Evolutionary conservation across 1,140 invertebrate genomes (phyloP), one percentile per base, ranked within the genome.

Genomic region (Trachelipus rathkii): DNA sequence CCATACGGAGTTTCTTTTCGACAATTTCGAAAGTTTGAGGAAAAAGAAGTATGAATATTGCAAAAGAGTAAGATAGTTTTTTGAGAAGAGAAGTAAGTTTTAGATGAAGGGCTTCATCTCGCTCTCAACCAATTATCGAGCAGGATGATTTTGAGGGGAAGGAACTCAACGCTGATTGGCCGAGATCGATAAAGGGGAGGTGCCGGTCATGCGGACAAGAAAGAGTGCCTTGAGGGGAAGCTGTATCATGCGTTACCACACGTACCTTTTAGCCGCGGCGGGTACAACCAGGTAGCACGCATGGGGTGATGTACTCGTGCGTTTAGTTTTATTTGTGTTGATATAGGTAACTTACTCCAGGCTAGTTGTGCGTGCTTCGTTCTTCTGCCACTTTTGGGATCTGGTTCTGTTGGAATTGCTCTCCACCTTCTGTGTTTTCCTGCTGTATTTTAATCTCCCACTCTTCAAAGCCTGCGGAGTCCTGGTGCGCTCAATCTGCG

Each of bases 121-220:
- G 53, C n/a, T n/a, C n/a, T n/a, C 74, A 8, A 24, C 74, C 74
- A 76, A 76, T 76, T 70, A 76, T 71, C 69, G 69, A 71, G 71
- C 68, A 23, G 74, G 68, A 71, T 44, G 8, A 44, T 15, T 46
- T 46, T 19, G 74, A 71, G 69, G 74, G 74, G 74, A 68, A 66
- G 74, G 74, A 76, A 76, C 74, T 76, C 44, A 71, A 71, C 74
- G 68, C 68, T 76, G 74, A 76, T 76, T 76, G 74, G 74, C 50
- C 21, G 74, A 76, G 74, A 76, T 76, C 69, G 69, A 76, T 76
- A 69, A 71, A 46, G 69, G 74, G 74, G 74, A 53, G 74, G 74
- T 19, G 13, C 74, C 74, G 33, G 69, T 76, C 74, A 76, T 71
- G 74, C 74, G 74, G 74, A 44, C 50, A 60, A 60, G 50, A 60